Percentiles rank a stretch among this genome's conserved stretches.
These are phyloP conservation scores for Mesocentrotus franciscanus DNA, from an alignment of 53 echinoderm and acorn worm species.

Conservation along the genomic window DNA sequence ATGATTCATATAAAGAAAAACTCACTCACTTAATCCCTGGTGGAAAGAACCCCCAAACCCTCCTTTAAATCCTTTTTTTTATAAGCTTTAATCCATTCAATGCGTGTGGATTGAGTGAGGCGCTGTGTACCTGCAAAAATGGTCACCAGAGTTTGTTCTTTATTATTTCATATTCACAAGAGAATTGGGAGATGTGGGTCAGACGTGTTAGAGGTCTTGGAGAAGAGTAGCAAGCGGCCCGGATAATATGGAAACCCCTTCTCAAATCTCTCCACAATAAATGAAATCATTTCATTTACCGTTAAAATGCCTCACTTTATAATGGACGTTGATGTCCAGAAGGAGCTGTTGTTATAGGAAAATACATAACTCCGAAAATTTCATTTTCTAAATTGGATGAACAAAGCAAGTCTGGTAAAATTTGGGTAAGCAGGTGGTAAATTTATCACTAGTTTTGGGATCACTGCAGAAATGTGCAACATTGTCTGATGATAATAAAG, in stretches of 20 bases:
- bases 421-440: neutral
- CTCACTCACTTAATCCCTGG: neutral
- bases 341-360: neutral
- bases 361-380: neutral
- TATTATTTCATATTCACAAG: slow-evolving; percentile 51
- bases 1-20: slow-evolving; percentile 42
- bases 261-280: neutral
- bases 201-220: neutral
- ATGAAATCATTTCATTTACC: neutral
- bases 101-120: slow-evolving; percentile 10
- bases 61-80: neutral
- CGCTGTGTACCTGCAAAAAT: neutral
- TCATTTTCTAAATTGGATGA: neutral
- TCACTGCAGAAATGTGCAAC: neutral
- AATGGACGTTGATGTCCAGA: neutral
- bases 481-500: neutral
- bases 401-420: neutral
- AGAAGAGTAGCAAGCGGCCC: neutral
- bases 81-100: slow-evolving; percentile 10
- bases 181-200: slow-evolving; percentile 6
- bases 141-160: neutral
- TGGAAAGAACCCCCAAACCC: neutral
- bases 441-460: neutral
- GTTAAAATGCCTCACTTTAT: neutral
- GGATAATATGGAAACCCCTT: neutral